A percentile compares a stretch with the other conserved stretches of the same genome.
Conservation (phyloP, 1,140 invertebrate species). For the Ladona fulva region DNA sequence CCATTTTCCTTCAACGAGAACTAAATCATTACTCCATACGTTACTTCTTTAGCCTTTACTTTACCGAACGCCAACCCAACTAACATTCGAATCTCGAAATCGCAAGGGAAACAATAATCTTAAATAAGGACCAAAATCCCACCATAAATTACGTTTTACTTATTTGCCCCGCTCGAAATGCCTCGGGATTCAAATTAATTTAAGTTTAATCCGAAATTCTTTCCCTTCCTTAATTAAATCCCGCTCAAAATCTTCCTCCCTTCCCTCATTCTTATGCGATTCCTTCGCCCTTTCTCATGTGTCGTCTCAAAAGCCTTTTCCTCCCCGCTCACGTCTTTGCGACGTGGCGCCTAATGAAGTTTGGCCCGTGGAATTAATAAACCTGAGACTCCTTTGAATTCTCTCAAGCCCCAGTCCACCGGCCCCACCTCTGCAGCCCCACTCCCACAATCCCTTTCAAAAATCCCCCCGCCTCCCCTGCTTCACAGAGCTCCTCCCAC, state of each 20-base stretch:
- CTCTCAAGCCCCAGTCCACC: background rate
- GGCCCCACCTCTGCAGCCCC: background rate
- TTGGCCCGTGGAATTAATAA: constrained; percentile 9
- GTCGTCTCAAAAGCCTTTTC: constrained; percentile 1
- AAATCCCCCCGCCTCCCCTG: background rate
- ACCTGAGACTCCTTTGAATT: constrained; percentile 9
- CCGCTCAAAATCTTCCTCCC: background rate
- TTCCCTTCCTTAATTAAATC: background rate
- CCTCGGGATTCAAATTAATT: background rate
- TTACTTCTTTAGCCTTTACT: too few relatives aligned
- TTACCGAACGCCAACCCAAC: too few relatives aligned
- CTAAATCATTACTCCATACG: too few relatives aligned
- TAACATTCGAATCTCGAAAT: too few relatives aligned
- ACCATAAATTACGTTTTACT: background rate
- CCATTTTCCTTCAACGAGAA: too few relatives aligned
- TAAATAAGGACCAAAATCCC: background rate
- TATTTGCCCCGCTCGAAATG: background rate
- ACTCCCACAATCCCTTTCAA: background rate
- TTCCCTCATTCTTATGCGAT: background rate
- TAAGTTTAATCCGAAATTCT: background rate
- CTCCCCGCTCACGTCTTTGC: background rate
- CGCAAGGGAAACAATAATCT: too few relatives aligned
- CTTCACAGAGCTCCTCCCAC: background rate
- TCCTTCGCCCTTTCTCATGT: constrained; percentile 3
- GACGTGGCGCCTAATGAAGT: constrained; percentile 1